Base-by-base conservation (phyloP, 2,888 invertebrate genomes). In the Leptura quadrifasciata region DNA sequence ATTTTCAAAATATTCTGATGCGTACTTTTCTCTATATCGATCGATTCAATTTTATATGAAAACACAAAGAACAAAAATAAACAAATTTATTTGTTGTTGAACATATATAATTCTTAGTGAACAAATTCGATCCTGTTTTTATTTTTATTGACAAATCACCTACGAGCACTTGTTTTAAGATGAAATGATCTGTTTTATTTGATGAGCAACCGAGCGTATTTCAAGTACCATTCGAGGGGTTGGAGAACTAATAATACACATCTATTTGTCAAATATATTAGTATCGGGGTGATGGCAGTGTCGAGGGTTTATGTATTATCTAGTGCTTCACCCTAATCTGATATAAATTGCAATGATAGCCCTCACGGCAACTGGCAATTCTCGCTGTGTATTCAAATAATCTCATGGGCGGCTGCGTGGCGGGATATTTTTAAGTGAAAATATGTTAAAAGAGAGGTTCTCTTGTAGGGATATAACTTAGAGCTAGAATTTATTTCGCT, bases 241-340 rank as follows among this genome's bases (percentile, higher is more conserved):
- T 67, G 76, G 82, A 80, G 79, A 85, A 84, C 84, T 85, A 87
- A 87, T 87, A 87, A 86, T 84, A 85, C 85, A 85, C 83, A 86
- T 87, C 87, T 87, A 87, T 87, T 87, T 87, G 88, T 87, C 87
- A 87, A 87, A 87, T 86, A 85, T 87, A 88, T 88, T 87, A 88
- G 84, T 82, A 77, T 82, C 81, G 83, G 85, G 86, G 85, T 83
- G 84, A 83, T 84, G 83, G 84, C 84, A 82, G 82, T 82, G 85
- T 86, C 83, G 84, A 88, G 88, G 85, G 87, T 81, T 85, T 87
- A 79, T 84, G 84, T 85, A 88, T 88, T 88, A 88, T 86, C 85
- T 80, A 83, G 83, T 85, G 83, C 87, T 88, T 85, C 86, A 87
- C 87, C 87, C 86, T 87, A 87, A 88, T 88, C 87, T 86, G 85